A percentile compares a stretch with the other conserved stretches of the same genome.
These are phyloP conservation scores for Uropetala carovei DNA, from an alignment of 2,888 invertebrate genomes.

Conservation along the genomic window DNA sequence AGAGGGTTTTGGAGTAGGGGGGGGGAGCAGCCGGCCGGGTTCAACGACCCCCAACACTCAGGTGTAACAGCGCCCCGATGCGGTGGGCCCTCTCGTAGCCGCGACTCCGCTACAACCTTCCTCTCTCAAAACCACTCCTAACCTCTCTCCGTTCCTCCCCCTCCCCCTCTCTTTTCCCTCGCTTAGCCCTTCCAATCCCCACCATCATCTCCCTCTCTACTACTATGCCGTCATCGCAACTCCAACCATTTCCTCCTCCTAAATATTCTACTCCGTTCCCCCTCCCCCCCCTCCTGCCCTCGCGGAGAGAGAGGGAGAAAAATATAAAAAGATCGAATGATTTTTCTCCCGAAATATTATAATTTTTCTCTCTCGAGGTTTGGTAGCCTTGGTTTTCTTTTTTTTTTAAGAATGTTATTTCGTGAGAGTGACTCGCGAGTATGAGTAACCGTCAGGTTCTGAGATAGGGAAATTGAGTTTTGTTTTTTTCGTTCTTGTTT, in stretches of 20 bases:
- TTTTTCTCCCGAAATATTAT: background rate
- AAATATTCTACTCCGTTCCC: background rate
- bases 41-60: constrained; percentile 56
- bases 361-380: background rate
- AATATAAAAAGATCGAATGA: background rate
- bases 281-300: background rate
- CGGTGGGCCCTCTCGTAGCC: constrained; percentile 57
- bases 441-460: background rate
- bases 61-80: constrained; percentile 64
- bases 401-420: background rate
- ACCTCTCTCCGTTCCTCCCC: background rate
- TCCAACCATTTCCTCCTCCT: background rate
- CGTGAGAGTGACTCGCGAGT: background rate
- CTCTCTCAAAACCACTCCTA: background rate
- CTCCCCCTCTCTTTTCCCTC: background rate
- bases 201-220: background rate
- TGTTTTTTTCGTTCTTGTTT: too few species aligned
- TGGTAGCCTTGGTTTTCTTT: background rate
- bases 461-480: too few species aligned
- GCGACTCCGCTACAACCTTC: constrained; percentile 33
- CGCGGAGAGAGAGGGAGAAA: background rate
- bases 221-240: background rate
- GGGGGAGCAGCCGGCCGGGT: constrained; percentile 27
- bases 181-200: background rate
- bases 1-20: background rate